Percentiles rank a stretch among this genome's conserved stretches.
Conservation (phyloP, 2,113 vertebrate genomes). For the Telmatochromis brachygnathus region DNA sequence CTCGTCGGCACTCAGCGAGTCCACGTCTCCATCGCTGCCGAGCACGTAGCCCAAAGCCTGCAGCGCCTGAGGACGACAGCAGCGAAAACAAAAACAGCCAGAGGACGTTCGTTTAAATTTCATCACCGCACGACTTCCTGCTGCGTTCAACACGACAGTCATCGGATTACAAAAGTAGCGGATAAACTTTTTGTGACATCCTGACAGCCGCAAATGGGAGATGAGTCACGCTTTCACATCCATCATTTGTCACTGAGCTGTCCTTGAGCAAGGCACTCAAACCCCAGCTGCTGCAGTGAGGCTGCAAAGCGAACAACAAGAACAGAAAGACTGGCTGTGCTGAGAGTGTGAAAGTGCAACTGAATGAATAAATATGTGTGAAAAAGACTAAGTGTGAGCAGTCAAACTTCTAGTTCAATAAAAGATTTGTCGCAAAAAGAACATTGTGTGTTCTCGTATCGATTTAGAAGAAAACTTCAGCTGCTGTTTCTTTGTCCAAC, state of each 20-base stretch:
- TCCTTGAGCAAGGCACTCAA: neutral
- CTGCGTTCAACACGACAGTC: neutral
- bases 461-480: neutral
- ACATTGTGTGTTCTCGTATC: neutral
- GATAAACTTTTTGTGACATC: neutral
- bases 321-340: neutral
- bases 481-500: neutral
- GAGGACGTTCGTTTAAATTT: neutral
- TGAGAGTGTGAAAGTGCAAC: neutral
- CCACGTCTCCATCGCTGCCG: constrained; percentile 81
- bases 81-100: neutral
- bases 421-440: neutral
- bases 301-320: neutral
- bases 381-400: neutral
- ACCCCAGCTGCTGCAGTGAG: neutral
- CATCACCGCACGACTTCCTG: neutral
- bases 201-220: neutral
- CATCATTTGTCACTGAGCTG: neutral
- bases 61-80: constrained; percentile 73
- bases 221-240: neutral
- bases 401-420: neutral
- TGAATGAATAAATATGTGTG: neutral
- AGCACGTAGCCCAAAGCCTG: constrained; percentile 92
- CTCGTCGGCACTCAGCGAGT: constrained; percentile 83
- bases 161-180: neutral